Base-by-base conservation (phyloP, 2,888 invertebrate genomes). In the Dicroscelio sp. region DNA sequence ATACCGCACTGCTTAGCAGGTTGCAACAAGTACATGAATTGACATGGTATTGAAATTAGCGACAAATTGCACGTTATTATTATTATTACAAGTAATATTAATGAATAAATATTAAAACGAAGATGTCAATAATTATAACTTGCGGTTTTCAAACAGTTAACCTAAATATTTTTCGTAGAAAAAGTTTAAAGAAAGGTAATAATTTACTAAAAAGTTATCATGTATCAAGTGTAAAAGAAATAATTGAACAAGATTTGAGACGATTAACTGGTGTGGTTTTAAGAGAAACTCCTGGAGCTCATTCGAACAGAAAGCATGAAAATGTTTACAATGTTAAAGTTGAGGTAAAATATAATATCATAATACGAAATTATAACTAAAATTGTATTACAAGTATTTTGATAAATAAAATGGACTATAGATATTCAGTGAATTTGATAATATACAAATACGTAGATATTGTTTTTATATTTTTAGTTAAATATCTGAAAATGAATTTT, bases 151-250 rank as follows among this genome's bases (percentile, higher is more conserved):
- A 55, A 55, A 2, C 30, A 6, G 38, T 75, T 55, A 33, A 75
- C 23, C n/a, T 75, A 31, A n/a, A 5, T 27, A 55, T 75, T n/a
- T 75, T 75, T 55, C 52, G 75, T 38, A 1, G 5, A 55, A 75
- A 75, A 75, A 75, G 75, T 27, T 17, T 75, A 55, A 52, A 33
- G n/a, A 75, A 55, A 55, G 75, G 75, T 30, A 75, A 33, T 55
- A 75, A 75, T 23, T 23, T 75, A 17, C 10, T 55, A 2, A 55
- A 75, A 75, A 75, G 75, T 48, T 55, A 14, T 75, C 75, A 75
- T 23, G 75, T 75, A 33, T n/a, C 17, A 3, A 20, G 33, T 14
- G 75, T 75, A 8, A n/a, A 75, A 55, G 75, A 75, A 55, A 30
- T 10, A 48, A 55, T 55, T 17, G n/a, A 5, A 12, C n/a, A 71